Evolutionary conservation across 1,140 invertebrate species (phyloP), one percentile per base, ranked within the genome.

Genomic region (Globodera rostochiensis): DNA sequence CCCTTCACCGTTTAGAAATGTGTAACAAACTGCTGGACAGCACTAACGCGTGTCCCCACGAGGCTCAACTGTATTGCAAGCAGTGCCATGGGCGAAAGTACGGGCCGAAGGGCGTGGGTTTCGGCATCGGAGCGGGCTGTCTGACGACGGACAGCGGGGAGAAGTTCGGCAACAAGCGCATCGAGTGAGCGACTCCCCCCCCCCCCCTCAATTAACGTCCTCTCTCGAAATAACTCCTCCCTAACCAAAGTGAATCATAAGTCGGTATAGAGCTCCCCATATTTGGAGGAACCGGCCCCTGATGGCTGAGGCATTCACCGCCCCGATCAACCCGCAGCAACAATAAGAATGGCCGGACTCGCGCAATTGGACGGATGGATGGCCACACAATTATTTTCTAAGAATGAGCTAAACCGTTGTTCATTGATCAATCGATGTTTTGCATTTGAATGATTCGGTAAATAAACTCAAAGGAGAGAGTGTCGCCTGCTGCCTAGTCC

Each of bases 71-170:
- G 87, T 98, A 95, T 92, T 98, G 96, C 92, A 93, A 94, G 88
- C 92, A 94, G 80, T 98, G 96, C 91, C 96, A 98, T 91, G 94
- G 94, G 73, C 93, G 94, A 82, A 94, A 95, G 90, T 98, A 94
- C 90, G 96, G 96, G 67, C 95, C 96, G n/a, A 96, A 95, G 90
- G 96, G 96, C 77, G 95, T 96, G 84, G 96, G 97, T 86, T 99
- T 98, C 91, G 97, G 97, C 84, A 95, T 95, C 90, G 97, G 97
- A 88, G 97, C 97, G 90, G 97, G 96, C 81, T 95, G 95, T 90
- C 93, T 99, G 84, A 96, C 95, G 91, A 98, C 96, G 95, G 97
- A 97, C 92, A 92, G 93, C 89, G 95, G 95, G 86, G 93, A 94
- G 82, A 95, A 96, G 90, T 93, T 96, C 87, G 91, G 91, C 67